Conservation (phyloP, 2,797 vertebrate species). For the Poliocrania exsul region DNA sequence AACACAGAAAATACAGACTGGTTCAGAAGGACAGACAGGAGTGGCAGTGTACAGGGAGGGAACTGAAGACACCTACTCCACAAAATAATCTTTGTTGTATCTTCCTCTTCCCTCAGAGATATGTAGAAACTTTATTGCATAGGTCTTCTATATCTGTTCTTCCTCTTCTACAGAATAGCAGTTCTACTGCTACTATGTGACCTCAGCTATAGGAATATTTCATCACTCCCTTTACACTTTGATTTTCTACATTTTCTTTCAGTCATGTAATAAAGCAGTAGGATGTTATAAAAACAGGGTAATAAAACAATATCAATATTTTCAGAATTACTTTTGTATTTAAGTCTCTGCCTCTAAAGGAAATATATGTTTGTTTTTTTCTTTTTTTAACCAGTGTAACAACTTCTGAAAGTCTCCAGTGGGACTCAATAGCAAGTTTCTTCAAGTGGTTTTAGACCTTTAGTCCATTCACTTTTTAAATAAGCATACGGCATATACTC, state of each 20-base stretch:
- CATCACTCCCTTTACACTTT: background rate
- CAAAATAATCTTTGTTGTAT: no score
- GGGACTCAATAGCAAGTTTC: background rate
- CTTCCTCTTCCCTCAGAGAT: background rate
- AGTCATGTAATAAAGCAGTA: background rate
- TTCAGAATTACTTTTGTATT: background rate
- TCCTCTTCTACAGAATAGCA: background rate
- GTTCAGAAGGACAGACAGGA: background rate
- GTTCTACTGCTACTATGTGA: background rate
- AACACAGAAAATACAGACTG: background rate
- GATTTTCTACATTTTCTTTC: background rate
- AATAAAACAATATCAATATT: background rate
- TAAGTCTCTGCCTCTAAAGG: background rate
- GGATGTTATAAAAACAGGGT: background rate
- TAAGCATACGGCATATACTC: background rate
- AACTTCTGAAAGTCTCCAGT: background rate
- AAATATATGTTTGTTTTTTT: background rate
- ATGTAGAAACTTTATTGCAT: background rate
- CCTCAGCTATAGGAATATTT: background rate
- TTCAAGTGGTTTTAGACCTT: background rate
- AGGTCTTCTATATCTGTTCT: background rate
- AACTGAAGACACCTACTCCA: background rate
- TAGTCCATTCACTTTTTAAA: background rate
- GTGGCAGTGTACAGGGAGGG: background rate
- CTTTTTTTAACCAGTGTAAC: background rate